A percentile compares a stretch with the other conserved stretches of the same genome.
phyloP scores from a whole-genome alignment of 2,888 invertebrate species.

The Drosophila borealis region DNA sequence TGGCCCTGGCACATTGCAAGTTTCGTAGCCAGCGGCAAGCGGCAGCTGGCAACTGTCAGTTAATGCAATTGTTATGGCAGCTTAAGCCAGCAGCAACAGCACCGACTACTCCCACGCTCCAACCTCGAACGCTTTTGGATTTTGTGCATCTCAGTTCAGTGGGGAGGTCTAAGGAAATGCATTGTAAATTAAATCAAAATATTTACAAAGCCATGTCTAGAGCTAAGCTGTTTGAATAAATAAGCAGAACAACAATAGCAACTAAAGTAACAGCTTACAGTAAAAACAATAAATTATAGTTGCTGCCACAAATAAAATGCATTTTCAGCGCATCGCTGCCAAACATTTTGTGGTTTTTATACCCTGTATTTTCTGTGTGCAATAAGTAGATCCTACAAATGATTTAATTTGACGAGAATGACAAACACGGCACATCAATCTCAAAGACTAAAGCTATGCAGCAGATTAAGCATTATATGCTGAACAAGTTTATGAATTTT shows the following conservation, averaged over 20 bases:
- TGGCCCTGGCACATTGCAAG: constrained; percentile 38
- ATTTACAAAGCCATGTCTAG: constrained; percentile 41
- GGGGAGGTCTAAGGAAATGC: constrained; percentile 37
- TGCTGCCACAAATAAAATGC: constrained; percentile 46
- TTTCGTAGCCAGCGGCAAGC: constrained; percentile 6
- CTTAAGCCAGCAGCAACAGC: constrained; percentile 39
- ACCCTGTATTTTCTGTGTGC: neutral
- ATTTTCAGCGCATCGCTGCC: constrained; percentile 22
- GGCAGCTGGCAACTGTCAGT: constrained; percentile 64
- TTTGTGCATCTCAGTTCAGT: constrained; percentile 11
- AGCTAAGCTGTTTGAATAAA: constrained; percentile 41
- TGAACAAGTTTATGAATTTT: too few relatives aligned
- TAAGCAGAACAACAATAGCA: constrained; percentile 27
- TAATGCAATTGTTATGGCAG: constrained; percentile 68
- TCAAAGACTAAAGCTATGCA: too few relatives aligned
- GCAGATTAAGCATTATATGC: too few relatives aligned
- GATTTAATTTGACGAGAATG: too few relatives aligned
- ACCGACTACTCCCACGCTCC: neutral
- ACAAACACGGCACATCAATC: too few relatives aligned
- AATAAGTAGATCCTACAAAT: too few relatives aligned
- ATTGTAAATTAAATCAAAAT: constrained; percentile 68
- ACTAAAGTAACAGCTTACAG: constrained; percentile 13
- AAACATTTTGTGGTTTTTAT: constrained; percentile 29
- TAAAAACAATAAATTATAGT: constrained; percentile 5
- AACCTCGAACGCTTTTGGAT: constrained; percentile 41